Conservation (phyloP, 2,797 vertebrate genomes). For the Pterois miles region DNA sequence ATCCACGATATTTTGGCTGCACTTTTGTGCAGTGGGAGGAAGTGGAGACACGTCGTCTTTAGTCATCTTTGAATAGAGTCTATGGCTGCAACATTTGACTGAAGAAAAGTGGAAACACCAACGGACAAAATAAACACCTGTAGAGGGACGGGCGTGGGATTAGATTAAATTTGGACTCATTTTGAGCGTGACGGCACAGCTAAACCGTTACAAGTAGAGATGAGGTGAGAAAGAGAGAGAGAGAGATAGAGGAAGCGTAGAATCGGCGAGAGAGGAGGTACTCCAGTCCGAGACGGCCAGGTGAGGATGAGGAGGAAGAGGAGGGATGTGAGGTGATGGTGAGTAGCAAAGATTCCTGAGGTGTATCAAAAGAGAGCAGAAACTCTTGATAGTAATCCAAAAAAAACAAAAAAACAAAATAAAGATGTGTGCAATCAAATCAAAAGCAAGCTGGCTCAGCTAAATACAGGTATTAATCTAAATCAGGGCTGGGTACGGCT, state of each 20-base stretch:
- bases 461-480: slow-evolving; percentile 75
- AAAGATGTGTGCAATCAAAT: slow-evolving; percentile 70
- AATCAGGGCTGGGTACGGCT: slow-evolving; percentile 56
- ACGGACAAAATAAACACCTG: background rate
- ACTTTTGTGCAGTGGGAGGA: no score
- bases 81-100: background rate
- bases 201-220: slow-evolving; percentile 24
- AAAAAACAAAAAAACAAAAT: background rate
- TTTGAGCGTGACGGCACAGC: background rate
- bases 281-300: slow-evolving; percentile 72
- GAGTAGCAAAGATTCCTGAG: slow-evolving; percentile 91
- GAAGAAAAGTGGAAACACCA: background rate
- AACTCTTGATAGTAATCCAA: slow-evolving; percentile 58
- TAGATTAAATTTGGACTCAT: background rate
- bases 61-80: no score
- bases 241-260: slow-evolving; percentile 15
- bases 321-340: slow-evolving; percentile 28
- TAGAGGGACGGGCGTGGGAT: background rate
- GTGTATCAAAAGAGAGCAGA: slow-evolving; percentile 82
- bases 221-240: slow-evolving; percentile 18
- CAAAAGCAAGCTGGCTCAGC: slow-evolving; percentile 81
- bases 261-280: slow-evolving; percentile 43
- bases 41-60: no score
- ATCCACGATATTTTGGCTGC: no score
- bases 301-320: slow-evolving; percentile 37